Evolutionary conservation across 2,888 invertebrate species (phyloP).

Genomic region (Chelonus formosanus): DNA sequence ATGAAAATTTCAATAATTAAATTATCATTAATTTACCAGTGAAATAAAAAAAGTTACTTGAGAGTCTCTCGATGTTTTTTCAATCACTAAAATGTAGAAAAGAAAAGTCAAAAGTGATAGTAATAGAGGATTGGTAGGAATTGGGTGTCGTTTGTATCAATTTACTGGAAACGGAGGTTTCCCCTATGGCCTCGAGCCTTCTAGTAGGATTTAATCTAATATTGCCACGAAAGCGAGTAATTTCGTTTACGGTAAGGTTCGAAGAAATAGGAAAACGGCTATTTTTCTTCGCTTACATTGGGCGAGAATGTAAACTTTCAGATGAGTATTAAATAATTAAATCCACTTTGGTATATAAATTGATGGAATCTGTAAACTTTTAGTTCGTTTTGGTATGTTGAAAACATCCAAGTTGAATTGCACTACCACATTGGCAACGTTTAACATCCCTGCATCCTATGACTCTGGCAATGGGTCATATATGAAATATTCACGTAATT

Average conservation of each 20-base stretch:
- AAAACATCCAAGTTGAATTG: not conserved
- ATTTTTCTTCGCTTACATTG: not conserved
- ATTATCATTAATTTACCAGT: too few species aligned
- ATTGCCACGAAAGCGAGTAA: not conserved
- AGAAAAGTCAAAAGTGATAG: too few species aligned
- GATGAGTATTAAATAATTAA: slow-evolving; percentile 7
- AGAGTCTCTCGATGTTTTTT: too few species aligned
- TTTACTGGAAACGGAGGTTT: not conserved
- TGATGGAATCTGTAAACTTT: slow-evolving; percentile 5
- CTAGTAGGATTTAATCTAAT: slow-evolving; percentile 10
- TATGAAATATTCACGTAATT: slow-evolving; percentile 42
- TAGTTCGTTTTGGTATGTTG: not conserved
- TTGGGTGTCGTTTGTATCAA: slow-evolving; percentile 12
- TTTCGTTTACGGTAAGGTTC: not conserved
- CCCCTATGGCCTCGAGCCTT: not conserved
- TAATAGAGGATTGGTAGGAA: too few species aligned
- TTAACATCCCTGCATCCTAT: not conserved
- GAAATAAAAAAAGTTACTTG: too few species aligned
- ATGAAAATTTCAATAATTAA: too few species aligned
- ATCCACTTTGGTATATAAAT: slow-evolving; percentile 11
- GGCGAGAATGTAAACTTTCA: not conserved
- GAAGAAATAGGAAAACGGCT: not conserved
- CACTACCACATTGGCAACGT: not conserved
- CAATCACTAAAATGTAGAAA: too few species aligned
- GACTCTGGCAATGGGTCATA: slow-evolving; percentile 7